A percentile compares a stretch with the other conserved stretches of the same genome.
Conservation (phyloP, 2,888 invertebrate genomes). For the Macrosiphum euphorbiae region DNA sequence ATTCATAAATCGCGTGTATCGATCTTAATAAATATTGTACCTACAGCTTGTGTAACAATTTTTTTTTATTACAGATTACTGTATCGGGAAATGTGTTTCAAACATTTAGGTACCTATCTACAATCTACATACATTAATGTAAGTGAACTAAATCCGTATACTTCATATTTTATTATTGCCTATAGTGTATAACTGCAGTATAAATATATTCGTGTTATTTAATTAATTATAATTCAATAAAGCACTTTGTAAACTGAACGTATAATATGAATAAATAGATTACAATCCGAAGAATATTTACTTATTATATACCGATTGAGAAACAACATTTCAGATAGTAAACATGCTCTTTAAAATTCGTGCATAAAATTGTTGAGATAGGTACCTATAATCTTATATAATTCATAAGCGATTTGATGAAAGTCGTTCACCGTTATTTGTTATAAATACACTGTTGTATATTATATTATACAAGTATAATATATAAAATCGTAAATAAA, state of each 20-base stretch:
- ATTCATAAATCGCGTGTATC: background rate
- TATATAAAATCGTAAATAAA: background rate
- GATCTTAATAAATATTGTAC: background rate
- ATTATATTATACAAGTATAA: background rate
- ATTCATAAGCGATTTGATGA: constrained; percentile 34
- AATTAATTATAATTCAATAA: constrained; percentile 5
- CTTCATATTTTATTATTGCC: background rate
- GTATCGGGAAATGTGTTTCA: background rate
- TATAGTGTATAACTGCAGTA: background rate
- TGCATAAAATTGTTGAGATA: constrained; percentile 14
- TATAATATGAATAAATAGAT: constrained; percentile 11
- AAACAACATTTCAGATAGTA: background rate
- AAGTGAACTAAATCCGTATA: background rate
- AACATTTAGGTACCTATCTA: background rate
- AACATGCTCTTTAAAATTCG: constrained; percentile 15
- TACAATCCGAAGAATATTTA: constrained; percentile 22
- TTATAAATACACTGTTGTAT: background rate
- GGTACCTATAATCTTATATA: background rate
- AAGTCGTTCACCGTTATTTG: constrained; percentile 16
- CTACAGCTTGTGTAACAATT: background rate
- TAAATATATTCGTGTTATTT: background rate
- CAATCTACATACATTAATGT: background rate
- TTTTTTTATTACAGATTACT: background rate
- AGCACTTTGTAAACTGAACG: background rate
- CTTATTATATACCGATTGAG: background rate